Evolutionary conservation across 1,140 invertebrate genomes (phyloP), one percentile per base, ranked within the genome.

Genomic region (Magallana ariakensis): DNA sequence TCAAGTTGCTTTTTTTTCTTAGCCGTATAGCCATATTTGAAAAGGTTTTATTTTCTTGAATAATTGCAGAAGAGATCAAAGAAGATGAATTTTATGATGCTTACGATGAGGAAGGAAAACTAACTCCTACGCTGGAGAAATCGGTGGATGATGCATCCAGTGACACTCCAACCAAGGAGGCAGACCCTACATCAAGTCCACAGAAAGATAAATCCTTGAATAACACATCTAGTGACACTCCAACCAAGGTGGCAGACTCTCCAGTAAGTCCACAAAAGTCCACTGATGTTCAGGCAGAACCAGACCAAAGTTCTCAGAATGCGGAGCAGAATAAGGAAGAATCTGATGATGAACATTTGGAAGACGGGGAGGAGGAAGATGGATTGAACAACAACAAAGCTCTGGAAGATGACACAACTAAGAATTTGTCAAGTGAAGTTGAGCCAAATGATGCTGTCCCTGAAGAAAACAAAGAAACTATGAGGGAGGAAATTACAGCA

Each of bases 41-140:
- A 46, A 46, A 46, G 33, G 2, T 46, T 2, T 46, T 4, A 46
- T 46, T 46, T 46, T 46, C 33, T 46, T 46, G 3, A 46, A 19
- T 66, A 13, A 5, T 33, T 33, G 11, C 22, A 75, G 66, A 75
- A 56, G 46, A 88, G 16, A 33, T 57, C 4, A 83, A 88, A 22
- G 84, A 85, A 57, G 84, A 88, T 83, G 87, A 85, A 85, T 88
- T 88, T 70, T 88, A 75, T 83, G 84, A 89, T 85, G 87, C 84
- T 16, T 84, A 88, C 1, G 84, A 88, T n/a, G 70, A 85, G 55
- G 75, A 81, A 1, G 22, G 62, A 57, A 53, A 53, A 57, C 46
- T 15, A 22, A 54, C 66, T 60, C 33, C 19, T 75, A 80, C 66
- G 19, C 56, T 66, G 15, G 57, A 84, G 58, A 56, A 86, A 13